These are phyloP conservation scores for Lerista edwardsae DNA, from an alignment of 2,797 vertebrate genomes.

Conservation along the genomic window DNA sequence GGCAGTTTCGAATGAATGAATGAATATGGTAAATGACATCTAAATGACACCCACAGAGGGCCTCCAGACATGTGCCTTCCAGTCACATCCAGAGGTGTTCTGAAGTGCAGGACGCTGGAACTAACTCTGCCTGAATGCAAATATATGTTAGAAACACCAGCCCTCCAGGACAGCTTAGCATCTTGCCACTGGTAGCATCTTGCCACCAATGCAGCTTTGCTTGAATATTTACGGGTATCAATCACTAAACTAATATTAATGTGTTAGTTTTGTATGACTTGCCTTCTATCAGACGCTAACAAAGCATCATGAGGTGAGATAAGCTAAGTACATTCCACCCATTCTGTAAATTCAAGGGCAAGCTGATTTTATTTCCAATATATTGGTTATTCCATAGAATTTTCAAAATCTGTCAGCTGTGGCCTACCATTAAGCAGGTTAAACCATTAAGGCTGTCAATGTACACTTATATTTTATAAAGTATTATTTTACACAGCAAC, in stretches of 20 bases:
- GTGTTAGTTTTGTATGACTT: too few species aligned
- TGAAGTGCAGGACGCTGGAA: too few species aligned
- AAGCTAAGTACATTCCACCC: conserved; percentile 50
- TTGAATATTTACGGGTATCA: conserved; percentile 80
- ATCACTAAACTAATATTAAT: conserved; percentile 74
- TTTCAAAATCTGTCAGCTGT: conserved; percentile 22
- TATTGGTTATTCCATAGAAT: conserved; percentile 22
- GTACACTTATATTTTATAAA: conserved; percentile 12
- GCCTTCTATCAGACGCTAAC: conserved; percentile 69
- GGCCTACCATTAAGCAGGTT: conserved; percentile 41
- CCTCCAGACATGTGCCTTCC: too few species aligned
- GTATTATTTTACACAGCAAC: conserved; percentile 27
- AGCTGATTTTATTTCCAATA: conserved; percentile 59
- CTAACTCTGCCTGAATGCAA: background rate
- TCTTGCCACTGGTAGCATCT: conserved; percentile 74
- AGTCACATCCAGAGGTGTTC: too few species aligned
- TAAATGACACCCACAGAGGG: too few species aligned
- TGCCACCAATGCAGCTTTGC: conserved; percentile 77
- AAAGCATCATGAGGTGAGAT: conserved; percentile 67
- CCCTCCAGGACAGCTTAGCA: conserved; percentile 79
- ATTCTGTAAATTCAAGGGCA: conserved; percentile 47
- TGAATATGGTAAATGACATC: too few species aligned
- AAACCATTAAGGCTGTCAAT: conserved; percentile 43
- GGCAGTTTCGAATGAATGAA: too few species aligned
- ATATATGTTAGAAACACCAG: conserved; percentile 73